Evolutionary conservation across 2,113 vertebrate species (phyloP).

Genomic region (Phyllopteryx taeniolatus): DNA sequence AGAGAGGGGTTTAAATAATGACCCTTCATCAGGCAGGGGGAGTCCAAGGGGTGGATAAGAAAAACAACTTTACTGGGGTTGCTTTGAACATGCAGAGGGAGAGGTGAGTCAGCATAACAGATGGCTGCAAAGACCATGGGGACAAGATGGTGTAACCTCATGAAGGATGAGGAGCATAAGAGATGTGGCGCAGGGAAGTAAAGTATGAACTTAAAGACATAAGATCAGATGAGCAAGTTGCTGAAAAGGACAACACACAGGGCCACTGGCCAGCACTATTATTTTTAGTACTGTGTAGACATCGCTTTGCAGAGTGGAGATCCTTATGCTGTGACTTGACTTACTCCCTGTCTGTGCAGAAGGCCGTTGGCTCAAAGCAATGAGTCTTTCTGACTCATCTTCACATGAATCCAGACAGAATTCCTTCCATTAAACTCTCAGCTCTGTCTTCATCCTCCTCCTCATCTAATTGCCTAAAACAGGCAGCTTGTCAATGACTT

Average conservation of each 20-base stretch:
- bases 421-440: slow-evolving; percentile 69
- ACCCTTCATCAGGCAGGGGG: slow-evolving; percentile 66
- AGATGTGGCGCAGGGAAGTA: background rate
- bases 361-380: slow-evolving; percentile 58
- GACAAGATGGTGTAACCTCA: slow-evolving; percentile 5
- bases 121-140: slow-evolving; percentile 43
- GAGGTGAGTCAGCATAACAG: slow-evolving; percentile 52
- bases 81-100: slow-evolving; percentile 64
- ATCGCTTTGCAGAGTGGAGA: slow-evolving; percentile 18
- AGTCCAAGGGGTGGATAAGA: slow-evolving; percentile 48
- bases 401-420: slow-evolving; percentile 68
- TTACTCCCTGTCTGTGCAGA: slow-evolving; percentile 40
- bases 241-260: background rate
- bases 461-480: slow-evolving; percentile 60
- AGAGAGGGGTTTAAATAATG: slow-evolving; percentile 74
- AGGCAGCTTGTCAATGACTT: slow-evolving; percentile 56
- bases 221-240: background rate
- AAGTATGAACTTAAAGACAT: background rate
- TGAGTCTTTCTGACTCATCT: slow-evolving; percentile 69
- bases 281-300: slow-evolving; percentile 10
- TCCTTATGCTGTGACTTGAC: slow-evolving; percentile 26
- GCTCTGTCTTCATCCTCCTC: slow-evolving; percentile 45
- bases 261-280: background rate
- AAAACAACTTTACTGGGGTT: slow-evolving; percentile 48
- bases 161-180: slow-evolving; percentile 4